Percentiles rank a stretch among this genome's conserved stretches.
These are phyloP conservation scores for Raja brachyura DNA, from an alignment of 2,113 vertebrate genomes.

Conservation along the genomic window DNA sequence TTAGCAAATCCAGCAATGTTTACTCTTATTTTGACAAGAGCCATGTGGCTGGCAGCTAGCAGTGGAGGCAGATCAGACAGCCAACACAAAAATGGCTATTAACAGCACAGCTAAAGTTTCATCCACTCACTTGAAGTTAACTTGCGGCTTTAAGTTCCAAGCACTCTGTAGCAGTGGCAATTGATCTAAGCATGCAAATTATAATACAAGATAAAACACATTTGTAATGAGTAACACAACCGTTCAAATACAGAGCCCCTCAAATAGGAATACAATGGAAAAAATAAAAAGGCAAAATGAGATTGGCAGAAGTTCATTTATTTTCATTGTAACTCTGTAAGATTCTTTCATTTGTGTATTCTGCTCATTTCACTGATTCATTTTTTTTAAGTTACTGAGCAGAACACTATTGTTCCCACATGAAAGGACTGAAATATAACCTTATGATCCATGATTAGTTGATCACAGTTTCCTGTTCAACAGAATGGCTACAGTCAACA, in stretches of 20 bases:
- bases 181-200: neutral
- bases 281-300: neutral
- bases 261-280: neutral
- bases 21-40: neutral
- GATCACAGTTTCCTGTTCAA: neutral
- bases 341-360: neutral
- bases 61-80: neutral
- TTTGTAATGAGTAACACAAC: neutral
- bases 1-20: neutral
- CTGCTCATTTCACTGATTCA: neutral
- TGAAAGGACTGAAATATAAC: neutral
- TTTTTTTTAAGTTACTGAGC: neutral
- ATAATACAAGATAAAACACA: neutral
- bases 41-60: neutral
- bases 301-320: neutral
- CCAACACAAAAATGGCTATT: neutral
- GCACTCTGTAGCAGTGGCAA: neutral
- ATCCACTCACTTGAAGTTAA: neutral
- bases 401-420: neutral
- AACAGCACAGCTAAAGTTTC: neutral
- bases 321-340: neutral
- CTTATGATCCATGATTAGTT: neutral
- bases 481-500: neutral
- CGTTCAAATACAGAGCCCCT: neutral
- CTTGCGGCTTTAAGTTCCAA: neutral